Conservation (phyloP, 64 coral and sea anemone genomes). For the Acropora tenuis region DNA sequence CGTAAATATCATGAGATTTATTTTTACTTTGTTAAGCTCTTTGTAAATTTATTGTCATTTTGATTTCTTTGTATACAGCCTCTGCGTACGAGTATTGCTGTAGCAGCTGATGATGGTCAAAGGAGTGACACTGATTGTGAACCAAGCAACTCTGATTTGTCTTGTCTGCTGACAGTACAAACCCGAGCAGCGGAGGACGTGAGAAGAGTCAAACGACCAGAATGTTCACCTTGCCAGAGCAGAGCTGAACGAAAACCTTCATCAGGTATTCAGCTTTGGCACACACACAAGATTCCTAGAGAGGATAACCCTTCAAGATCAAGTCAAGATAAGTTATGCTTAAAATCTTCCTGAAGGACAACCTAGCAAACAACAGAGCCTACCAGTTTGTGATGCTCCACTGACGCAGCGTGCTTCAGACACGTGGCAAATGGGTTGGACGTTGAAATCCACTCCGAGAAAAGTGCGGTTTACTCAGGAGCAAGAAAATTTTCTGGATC, state of each 20-base stretch:
- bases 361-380: conserved; percentile 23
- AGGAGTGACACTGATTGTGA: conserved; percentile 9
- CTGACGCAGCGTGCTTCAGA: neutral
- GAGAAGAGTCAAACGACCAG: neutral
- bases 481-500: conserved; percentile 24
- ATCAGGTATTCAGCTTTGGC: conserved; percentile 33
- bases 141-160: neutral
- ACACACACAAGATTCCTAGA: conserved; percentile 17
- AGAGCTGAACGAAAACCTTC: conserved; percentile 28
- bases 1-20: conserved; percentile 9
- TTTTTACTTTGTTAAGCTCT: neutral
- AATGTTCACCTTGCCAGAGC: conserved; percentile 31
- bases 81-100: neutral
- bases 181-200: neutral
- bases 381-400: neutral
- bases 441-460: conserved; percentile 4
- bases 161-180: neutral
- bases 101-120: neutral
- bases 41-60: conserved; percentile 1
- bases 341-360: conserved; percentile 17
- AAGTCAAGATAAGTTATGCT: conserved; percentile 47
- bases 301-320: conserved; percentile 53
- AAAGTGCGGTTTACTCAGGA: conserved; percentile 9
- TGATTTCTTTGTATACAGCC: neutral
- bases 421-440: conserved; percentile 42